A percentile compares a stretch with the other conserved stretches of the same genome.
Conservation (phyloP, 2,797 vertebrate species). For the Lycodopsis pacificus region DNA sequence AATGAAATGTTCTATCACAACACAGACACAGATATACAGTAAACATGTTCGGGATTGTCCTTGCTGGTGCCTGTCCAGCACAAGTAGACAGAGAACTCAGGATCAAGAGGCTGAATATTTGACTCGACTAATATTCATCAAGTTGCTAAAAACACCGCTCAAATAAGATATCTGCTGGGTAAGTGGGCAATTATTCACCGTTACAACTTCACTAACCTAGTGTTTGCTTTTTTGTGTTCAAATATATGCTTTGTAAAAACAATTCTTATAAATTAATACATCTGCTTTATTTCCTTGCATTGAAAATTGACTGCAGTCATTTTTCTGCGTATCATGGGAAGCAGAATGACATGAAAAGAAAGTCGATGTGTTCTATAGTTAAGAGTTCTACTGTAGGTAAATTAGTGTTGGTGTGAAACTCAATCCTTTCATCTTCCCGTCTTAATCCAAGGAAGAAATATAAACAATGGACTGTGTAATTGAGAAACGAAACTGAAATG, state of each 20-base stretch:
- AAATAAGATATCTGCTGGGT: too few species aligned
- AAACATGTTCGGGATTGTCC: not conserved
- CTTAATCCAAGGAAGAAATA: conserved; percentile 43
- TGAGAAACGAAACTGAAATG: conserved; percentile 39
- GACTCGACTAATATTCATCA: too few species aligned
- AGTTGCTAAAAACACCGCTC: too few species aligned
- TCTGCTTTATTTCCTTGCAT: too few species aligned
- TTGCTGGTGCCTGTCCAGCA: too few species aligned
- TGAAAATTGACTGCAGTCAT: not conserved
- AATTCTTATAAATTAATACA: too few species aligned
- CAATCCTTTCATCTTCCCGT: conserved; percentile 38
- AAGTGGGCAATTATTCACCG: not conserved
- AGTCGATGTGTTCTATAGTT: conserved; percentile 12
- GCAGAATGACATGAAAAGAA: conserved; percentile 22
- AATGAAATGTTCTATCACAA: too few species aligned
- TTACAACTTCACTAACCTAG: not conserved
- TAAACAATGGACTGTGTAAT: conserved; percentile 43
- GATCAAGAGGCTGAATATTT: too few species aligned
- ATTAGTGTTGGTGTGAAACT: conserved; percentile 32
- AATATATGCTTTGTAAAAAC: not conserved
- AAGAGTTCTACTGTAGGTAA: conserved; percentile 31
- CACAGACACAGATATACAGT: not conserved
- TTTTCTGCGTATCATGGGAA: conserved; percentile 21
- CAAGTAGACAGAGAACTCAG: not conserved
- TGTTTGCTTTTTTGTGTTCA: not conserved